Evolutionary conservation across 2,797 vertebrate genomes (phyloP).

Genomic region (Rhodeus uyekii): DNA sequence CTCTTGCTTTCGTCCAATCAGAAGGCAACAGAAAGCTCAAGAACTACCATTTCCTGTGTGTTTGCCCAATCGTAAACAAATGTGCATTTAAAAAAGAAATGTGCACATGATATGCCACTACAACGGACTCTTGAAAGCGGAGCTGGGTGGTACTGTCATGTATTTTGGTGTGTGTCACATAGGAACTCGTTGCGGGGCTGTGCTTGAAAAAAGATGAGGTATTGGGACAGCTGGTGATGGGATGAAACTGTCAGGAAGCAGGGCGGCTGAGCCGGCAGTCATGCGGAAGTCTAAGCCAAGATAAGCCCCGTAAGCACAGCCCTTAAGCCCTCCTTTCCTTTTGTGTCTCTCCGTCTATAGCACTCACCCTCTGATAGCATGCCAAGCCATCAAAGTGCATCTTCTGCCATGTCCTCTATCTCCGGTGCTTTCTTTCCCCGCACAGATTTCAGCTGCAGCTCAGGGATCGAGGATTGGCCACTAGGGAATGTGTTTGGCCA

Average conservation of each 20-base stretch:
- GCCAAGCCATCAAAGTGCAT: conserved; percentile 51
- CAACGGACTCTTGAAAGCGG: background rate
- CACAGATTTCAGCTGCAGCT: conserved; percentile 26
- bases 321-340: conserved; percentile 68
- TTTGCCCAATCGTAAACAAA: background rate
- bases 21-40: conserved; percentile 2
- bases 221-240: conserved; percentile 23
- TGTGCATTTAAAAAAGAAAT: background rate
- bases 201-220: conserved; percentile 20
- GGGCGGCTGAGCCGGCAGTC: conserved; percentile 47
- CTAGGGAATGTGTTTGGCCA: conserved; percentile 34
- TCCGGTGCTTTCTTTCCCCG: background rate
- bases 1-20: background rate
- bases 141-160: conserved; percentile 6
- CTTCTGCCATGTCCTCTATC: conserved; percentile 13
- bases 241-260: conserved; percentile 37
- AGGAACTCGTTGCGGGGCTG: background rate
- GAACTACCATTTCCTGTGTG: background rate
- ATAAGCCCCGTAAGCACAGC: conserved; percentile 56
- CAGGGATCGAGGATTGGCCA: conserved; percentile 25
- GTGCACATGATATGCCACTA: background rate
- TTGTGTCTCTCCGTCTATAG: conserved; percentile 61
- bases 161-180: background rate
- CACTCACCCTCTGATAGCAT: conserved; percentile 71
- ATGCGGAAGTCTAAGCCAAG: conserved; percentile 50